These are phyloP conservation scores for Syngnathus rostellatus DNA, from an alignment of 2,797 vertebrate genomes.

Conservation along the genomic window DNA sequence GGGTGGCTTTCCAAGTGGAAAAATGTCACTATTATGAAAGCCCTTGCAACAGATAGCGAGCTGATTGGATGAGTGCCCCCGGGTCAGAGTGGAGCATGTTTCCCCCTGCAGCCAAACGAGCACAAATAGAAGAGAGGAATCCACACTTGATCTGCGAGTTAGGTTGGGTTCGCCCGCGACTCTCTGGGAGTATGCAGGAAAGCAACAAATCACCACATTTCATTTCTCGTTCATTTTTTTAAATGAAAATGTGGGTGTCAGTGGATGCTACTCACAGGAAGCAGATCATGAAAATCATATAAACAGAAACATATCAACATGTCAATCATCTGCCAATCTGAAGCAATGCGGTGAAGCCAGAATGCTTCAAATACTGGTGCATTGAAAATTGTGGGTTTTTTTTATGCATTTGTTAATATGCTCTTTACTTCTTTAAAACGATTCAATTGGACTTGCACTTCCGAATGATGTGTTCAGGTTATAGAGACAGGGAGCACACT, in stretches of 20 bases:
- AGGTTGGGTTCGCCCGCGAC: conserved; percentile 60
- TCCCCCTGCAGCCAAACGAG: conserved; percentile 70
- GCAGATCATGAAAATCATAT: neutral
- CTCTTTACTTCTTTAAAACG: neutral
- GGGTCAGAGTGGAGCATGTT: conserved; percentile 71
- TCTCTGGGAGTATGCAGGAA: conserved; percentile 43
- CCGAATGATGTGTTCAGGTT: neutral
- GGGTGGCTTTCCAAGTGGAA: conserved; percentile 80
- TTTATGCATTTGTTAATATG: neutral
- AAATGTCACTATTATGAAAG: conserved; percentile 82
- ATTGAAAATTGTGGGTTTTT: neutral
- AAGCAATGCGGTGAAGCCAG: neutral
- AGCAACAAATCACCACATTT: neutral
- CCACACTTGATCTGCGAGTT: conserved; percentile 65
- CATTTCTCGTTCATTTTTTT: conserved; percentile 1
- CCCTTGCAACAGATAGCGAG: conserved; percentile 76
- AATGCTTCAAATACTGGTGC: neutral
- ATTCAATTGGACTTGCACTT: neutral
- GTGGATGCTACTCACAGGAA: neutral
- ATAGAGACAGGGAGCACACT: neutral
- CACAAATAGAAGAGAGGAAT: conserved; percentile 71
- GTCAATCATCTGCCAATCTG: neutral
- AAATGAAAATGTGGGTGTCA: neutral
- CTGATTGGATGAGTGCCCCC: conserved; percentile 79
- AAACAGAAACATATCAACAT: neutral